Base-by-base conservation (phyloP, 2,113 vertebrate species). In the Apteryx mantelli region DNA sequence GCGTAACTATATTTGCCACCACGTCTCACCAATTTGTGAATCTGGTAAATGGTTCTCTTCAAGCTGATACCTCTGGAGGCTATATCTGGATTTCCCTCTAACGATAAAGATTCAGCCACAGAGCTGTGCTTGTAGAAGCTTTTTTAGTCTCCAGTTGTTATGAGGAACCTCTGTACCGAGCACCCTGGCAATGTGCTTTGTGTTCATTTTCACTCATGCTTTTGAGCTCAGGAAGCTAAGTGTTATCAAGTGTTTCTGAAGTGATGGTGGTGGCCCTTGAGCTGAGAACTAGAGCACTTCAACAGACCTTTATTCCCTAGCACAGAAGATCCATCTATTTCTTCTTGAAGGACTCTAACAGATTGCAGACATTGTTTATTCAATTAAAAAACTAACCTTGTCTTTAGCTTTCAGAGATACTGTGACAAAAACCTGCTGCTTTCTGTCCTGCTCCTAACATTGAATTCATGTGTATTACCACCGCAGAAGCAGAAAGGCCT, bases 221-320 rank as follows among this genome's bases (percentile, higher is more conserved):
- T 38, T 69, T 38, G 79, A 95, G 90, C 92, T 96, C 21, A 1
- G 92, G 88, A 84, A 84, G 76, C 76, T 50, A 91, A 96, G 86
- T 36, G 38, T 82, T 75, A 63, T 94, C 85, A n/a, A 96, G 96
- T 91, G 95, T 32, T 74, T 63, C 88, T 96, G 88, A 83, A 96
- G 96, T 90, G 50, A 73, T 17, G 88, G 75, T 36, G 58, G 92
- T 86, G 82, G 95, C 93, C 93, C 95, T 96, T 17, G 40, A 96
- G 95, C 90, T 61, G 73, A 90, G 85, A 94, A 82, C 36, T 55
- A 50, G 79, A 69, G 79, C 88, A 63, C 95, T 96, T 80, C 75
- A 94, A 5, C 71, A 24, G 63, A 71, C 55, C 82, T 94, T 86
- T 91, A 70, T 93, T 94, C 88, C 79, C 30, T 81, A 1, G 1